These are phyloP conservation scores for Empis stercorea DNA, from an alignment of 2,888 invertebrate genomes.

Conservation along the genomic window DNA sequence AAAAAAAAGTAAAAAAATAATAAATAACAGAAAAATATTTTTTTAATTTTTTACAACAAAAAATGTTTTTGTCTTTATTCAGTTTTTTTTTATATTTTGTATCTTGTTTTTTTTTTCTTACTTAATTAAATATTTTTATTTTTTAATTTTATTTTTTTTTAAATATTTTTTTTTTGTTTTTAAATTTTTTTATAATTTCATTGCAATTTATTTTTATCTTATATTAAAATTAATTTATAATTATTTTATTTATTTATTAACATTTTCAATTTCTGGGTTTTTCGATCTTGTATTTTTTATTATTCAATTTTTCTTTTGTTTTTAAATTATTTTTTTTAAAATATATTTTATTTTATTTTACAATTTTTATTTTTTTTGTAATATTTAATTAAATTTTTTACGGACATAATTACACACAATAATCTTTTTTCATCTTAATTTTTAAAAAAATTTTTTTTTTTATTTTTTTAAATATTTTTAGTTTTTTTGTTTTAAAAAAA, in stretches of 20 bases:
- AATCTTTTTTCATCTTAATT: background rate
- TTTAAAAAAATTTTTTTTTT: background rate
- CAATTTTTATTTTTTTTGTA: background rate
- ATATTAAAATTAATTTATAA: background rate
- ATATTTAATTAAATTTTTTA: background rate
- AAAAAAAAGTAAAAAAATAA: too few relatives aligned
- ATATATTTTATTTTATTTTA: background rate
- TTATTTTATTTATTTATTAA: background rate
- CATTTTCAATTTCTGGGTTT: background rate
- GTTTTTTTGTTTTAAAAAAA: too few relatives aligned
- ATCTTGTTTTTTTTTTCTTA: too few relatives aligned
- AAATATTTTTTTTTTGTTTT: background rate
- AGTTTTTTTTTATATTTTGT: too few relatives aligned
- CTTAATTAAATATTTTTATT: too few relatives aligned
- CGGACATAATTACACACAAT: background rate
- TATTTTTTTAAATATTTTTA: background rate
- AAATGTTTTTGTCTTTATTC: too few relatives aligned
- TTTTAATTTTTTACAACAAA: too few relatives aligned
- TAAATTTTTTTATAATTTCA: background rate
- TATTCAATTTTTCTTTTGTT: background rate
- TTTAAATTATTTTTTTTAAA: background rate
- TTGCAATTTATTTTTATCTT: background rate
- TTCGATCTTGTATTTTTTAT: background rate
- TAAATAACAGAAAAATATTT: too few relatives aligned
- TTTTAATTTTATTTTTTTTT: background rate